Conservation (phyloP, 92 coral and sea anemone genomes). For the Parazoanthus darwini region DNA sequence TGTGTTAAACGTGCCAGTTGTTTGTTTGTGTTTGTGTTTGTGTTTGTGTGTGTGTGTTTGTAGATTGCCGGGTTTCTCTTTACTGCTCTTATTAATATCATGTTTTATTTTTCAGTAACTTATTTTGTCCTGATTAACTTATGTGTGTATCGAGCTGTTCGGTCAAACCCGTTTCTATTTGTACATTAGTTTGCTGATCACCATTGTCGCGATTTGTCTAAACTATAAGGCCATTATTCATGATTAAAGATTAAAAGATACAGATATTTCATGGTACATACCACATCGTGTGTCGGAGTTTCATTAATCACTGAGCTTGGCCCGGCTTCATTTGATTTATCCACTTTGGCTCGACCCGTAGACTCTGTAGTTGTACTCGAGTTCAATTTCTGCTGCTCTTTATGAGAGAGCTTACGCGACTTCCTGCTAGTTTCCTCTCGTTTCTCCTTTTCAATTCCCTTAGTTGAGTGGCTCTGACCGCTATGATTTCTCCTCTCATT, state of each 20-base stretch:
- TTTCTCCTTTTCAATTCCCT: not conserved
- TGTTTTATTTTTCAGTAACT: too few species aligned
- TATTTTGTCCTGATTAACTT: too few species aligned
- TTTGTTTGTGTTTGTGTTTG: not conserved
- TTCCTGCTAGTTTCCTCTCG: not conserved
- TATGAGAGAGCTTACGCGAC: not conserved
- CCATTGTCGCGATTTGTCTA: too few species aligned
- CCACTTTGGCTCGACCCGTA: conserved; percentile 37
- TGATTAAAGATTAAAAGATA: not conserved
- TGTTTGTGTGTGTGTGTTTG: not conserved
- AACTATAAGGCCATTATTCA: too few species aligned
- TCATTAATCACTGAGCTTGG: conserved; percentile 27
- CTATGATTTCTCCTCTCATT: not conserved
- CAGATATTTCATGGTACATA: conserved; percentile 1
- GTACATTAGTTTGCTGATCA: too few species aligned
- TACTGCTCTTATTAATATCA: too few species aligned
- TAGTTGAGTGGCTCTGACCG: not conserved
- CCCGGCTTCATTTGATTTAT: conserved; percentile 34
- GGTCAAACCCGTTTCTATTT: too few species aligned
- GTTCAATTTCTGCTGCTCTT: not conserved
- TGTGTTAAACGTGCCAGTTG: not conserved
- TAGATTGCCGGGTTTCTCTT: too few species aligned
- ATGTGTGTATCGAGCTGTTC: too few species aligned
- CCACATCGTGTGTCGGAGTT: conserved; percentile 61
- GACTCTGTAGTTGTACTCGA: not conserved